Conservation (phyloP, 2,113 vertebrate species). For the Oreotrochilus melanogaster region DNA sequence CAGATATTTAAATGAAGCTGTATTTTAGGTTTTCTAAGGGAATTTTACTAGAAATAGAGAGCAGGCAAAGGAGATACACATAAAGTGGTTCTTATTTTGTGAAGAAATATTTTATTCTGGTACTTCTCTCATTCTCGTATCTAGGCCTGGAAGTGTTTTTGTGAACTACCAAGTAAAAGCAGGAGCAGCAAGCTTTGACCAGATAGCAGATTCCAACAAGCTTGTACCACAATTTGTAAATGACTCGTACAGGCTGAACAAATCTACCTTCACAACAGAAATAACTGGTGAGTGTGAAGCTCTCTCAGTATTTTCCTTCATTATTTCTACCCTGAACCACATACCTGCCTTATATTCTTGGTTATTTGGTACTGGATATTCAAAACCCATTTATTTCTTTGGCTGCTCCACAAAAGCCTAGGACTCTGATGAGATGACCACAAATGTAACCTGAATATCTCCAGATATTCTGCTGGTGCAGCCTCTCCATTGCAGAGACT, state of each 20-base stretch:
- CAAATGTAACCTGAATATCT: not conserved
- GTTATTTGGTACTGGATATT: not conserved
- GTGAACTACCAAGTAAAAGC: constrained; percentile 60
- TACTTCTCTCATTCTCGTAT: not conserved
- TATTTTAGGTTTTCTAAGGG: not conserved
- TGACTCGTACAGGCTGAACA: not conserved
- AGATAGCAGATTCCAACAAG: constrained; percentile 43
- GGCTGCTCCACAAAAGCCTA: not conserved
- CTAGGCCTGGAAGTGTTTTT: constrained; percentile 74
- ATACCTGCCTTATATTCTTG: not conserved
- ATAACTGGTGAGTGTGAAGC: constrained; percentile 40
- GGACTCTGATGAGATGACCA: not conserved
- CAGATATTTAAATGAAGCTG: not conserved
- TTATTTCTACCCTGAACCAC: not conserved
- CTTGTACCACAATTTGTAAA: constrained; percentile 19
- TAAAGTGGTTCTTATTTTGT: not conserved
- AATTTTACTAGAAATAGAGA: not conserved
- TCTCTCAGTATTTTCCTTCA: not conserved
- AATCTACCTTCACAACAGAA: constrained; percentile 21
- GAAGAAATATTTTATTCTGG: not conserved
- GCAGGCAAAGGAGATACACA: not conserved
- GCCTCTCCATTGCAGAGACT: not conserved
- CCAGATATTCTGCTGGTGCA: not conserved
- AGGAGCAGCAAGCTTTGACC: not conserved
- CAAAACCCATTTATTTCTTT: not conserved